phyloP scores from a whole-genome alignment of 1,140 invertebrate genomes.

The Stegodyphus dumicola region DNA sequence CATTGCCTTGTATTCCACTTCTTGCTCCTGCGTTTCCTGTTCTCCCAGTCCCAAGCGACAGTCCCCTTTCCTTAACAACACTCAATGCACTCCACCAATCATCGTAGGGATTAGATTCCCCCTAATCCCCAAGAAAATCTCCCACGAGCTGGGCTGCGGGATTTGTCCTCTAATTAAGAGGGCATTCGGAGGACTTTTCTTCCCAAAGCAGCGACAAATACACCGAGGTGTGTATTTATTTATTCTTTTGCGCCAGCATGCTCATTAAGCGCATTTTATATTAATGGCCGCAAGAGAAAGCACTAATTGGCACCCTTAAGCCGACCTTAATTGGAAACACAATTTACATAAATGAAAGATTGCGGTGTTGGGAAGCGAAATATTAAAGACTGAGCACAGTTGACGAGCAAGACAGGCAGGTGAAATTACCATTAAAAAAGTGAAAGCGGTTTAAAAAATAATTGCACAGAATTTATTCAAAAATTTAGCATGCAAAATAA shows the following conservation, averaged over 20 bases:
- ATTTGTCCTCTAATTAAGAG: constrained; percentile 55
- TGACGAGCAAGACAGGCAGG: no score
- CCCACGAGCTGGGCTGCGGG: constrained; percentile 22
- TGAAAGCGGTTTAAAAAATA: no score
- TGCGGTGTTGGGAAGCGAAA: no score
- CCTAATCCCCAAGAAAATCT: constrained; percentile 45
- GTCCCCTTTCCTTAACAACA: background rate
- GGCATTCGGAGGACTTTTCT: constrained; percentile 9
- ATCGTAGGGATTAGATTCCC: constrained; percentile 46
- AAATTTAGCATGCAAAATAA: no score
- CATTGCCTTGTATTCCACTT: no score
- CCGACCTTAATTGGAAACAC: constrained; percentile 10
- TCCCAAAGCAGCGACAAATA: constrained; percentile 4
- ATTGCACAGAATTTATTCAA: no score
- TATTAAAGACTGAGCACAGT: no score
- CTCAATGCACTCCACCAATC: constrained; percentile 46
- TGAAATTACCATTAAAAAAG: no score
- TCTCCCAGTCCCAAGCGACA: background rate
- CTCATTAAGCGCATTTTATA: constrained; percentile 40
- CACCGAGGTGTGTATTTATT: background rate
- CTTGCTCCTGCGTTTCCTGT: no score
- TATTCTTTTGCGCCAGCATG: background rate
- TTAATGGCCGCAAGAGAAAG: constrained; percentile 25
- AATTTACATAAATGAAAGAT: no score
- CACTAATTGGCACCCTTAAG: constrained; percentile 29